phyloP scores from a whole-genome alignment of 2,888 invertebrate genomes.

The Morinoia aosen region DNA sequence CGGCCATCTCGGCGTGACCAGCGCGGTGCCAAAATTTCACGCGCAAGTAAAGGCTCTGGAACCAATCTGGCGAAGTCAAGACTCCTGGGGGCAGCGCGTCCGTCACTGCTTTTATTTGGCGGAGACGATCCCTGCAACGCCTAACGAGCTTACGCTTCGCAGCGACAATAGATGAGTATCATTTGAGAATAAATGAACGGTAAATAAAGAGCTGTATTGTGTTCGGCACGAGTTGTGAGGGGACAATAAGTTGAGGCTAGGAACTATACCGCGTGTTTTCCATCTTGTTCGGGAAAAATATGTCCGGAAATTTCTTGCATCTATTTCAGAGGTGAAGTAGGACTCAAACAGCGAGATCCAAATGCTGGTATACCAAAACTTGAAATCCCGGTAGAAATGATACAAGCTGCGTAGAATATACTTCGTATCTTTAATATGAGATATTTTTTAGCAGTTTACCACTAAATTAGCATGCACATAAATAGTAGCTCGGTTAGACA shows the following conservation, averaged over 20 bases:
- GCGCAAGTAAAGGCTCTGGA: neutral
- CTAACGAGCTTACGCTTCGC: neutral
- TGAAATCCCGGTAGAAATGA: neutral
- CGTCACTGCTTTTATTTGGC: neutral
- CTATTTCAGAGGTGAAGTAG: neutral
- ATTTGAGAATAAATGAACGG: neutral
- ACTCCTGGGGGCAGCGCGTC: neutral
- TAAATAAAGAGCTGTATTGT: neutral
- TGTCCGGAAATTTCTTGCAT: neutral
- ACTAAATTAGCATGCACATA: neutral
- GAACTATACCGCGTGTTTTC: neutral
- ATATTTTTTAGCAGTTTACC: neutral
- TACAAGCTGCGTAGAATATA: no score
- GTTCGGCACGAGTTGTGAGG: neutral
- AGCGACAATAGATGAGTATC: neutral
- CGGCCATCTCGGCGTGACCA: neutral
- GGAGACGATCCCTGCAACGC: neutral
- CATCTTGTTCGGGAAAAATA: neutral
- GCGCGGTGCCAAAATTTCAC: neutral
- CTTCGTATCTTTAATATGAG: neutral
- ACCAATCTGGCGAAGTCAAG: neutral
- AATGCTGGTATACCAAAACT: neutral
- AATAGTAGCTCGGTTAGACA: neutral
- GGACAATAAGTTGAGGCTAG: neutral
- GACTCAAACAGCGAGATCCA: neutral